A percentile compares a stretch with the other conserved stretches of the same genome.
These are phyloP conservation scores for Nephotettix cincticeps DNA, from an alignment of 1,140 invertebrate species.

Conservation along the genomic window DNA sequence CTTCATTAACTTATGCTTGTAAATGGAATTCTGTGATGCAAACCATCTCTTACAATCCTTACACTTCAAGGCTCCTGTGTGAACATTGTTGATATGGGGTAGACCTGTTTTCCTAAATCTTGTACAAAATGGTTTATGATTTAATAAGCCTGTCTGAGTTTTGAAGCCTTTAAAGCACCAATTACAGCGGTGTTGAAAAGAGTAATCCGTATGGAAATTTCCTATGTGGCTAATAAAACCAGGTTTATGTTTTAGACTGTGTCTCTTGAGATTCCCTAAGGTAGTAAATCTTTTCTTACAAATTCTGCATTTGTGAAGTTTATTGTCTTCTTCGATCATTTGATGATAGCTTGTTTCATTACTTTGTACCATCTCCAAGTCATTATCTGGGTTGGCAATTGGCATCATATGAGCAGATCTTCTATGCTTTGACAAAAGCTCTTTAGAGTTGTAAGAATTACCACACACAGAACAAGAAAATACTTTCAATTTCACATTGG, in stretches of 20 bases:
- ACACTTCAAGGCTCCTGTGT: constrained; percentile 11
- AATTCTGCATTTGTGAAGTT: constrained; percentile 54
- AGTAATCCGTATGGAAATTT: not conserved
- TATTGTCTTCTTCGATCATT: constrained; percentile 11
- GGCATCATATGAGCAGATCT: not conserved
- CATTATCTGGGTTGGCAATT: no score
- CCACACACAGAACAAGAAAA: constrained; percentile 60
- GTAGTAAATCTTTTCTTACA: constrained; percentile 59
- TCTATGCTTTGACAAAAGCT: constrained; percentile 4
- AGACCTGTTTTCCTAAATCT: not conserved
- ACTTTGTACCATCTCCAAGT: no score
- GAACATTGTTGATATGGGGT: not conserved
- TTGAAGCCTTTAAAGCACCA: not conserved
- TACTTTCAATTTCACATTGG: constrained; percentile 64
- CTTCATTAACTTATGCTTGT: constrained; percentile 8
- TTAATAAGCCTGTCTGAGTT: not conserved
- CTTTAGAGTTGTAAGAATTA: constrained; percentile 56
- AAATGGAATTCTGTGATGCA: constrained; percentile 6
- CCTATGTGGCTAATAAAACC: not conserved
- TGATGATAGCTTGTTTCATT: not conserved
- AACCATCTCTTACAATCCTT: constrained; percentile 14
- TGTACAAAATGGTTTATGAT: not conserved
- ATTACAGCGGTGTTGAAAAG: not conserved
- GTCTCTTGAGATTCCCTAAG: constrained; percentile 43
- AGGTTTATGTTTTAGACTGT: not conserved